Base-by-base conservation (phyloP, 1,140 invertebrate genomes). In the Ptiloglossa arizonensis region DNA sequence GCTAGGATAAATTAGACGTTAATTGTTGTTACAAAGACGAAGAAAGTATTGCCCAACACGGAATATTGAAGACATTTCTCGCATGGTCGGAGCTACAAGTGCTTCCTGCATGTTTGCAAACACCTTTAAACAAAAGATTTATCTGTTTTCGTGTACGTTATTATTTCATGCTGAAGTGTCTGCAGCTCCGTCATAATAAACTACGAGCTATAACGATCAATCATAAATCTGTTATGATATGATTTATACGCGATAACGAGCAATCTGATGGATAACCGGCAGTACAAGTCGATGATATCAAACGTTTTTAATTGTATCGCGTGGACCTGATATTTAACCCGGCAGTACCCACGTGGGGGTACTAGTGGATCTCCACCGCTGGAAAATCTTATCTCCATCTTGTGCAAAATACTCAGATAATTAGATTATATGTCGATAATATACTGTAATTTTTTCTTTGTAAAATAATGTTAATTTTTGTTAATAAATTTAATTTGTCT, bases 191-290 rank as follows among this genome's bases (percentile, higher is more conserved):
- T 50, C 57, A 17, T 59, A 76, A 60, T 59, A 24, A 41, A 59
- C n/a, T 50, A 38, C 19, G 57, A 50, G 64, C 24, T 32, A 5
- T 15, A 19, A 69, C 32, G 54, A 76, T 76, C 66, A 54, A 69
- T 76, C 32, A 19, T 76, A 69, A 69, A 69, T 76, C 54, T 59
- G 64, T 76, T 75, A 9, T 50, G 64, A 76, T 69, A 59, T 32
- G 73, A 68, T 69, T 59, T 69, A 68, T 24, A 17, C 64, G 17
- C 13, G 66, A 69, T 76, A 76, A 59, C 73, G 73, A 32, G 17
- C 41, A 60, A 56, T 69, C 66, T 69, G 54, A 69, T 41, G 73
- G 66, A 76, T 60, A 24, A 22, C 54, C 27, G 2, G 11, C 48
- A 27, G 29, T 32, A 48, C 69, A 75, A 59, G 2, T 13, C 32